Percentiles rank a stretch among this genome's conserved stretches.
phyloP scores from a whole-genome alignment of 2,113 vertebrate species.

The Oryctolagus cuniculus region DNA sequence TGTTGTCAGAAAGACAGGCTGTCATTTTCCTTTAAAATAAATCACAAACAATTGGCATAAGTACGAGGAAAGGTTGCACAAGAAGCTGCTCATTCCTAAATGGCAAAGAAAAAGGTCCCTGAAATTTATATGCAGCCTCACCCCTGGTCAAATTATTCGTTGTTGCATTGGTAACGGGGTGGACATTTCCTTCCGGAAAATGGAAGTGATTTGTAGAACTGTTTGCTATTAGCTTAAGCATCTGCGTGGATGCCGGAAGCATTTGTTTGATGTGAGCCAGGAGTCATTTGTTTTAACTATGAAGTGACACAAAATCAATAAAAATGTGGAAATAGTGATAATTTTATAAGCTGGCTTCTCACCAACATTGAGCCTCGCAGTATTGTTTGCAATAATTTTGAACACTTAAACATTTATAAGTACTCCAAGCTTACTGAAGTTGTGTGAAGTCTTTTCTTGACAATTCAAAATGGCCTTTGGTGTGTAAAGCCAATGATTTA shows the following conservation, averaged over 20 bases:
- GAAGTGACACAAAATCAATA: conserved; percentile 63
- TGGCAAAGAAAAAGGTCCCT: background rate
- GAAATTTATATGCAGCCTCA: background rate
- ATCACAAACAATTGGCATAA: conserved; percentile 42
- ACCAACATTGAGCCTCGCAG: background rate
- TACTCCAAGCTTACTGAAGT: conserved; percentile 38
- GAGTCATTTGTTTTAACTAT: conserved; percentile 56
- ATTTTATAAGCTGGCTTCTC: conserved; percentile 63
- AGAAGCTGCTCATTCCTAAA: background rate
- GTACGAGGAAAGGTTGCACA: background rate
- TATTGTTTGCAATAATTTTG: conserved; percentile 1
- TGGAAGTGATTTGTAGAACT: conserved; percentile 49
- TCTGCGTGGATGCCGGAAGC: background rate
- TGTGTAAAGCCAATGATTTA: conserved; percentile 69
- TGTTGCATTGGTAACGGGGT: background rate
- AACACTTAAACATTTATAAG: conserved; percentile 7
- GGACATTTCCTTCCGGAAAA: conserved; percentile 57
- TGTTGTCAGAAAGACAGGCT: conserved; percentile 44
- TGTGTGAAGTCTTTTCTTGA: conserved; percentile 29
- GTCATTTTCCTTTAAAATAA: conserved; percentile 63
- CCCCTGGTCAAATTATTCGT: background rate
- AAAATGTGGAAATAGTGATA: conserved; percentile 53
- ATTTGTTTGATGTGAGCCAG: conserved; percentile 57
- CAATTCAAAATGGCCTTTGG: conserved; percentile 28
- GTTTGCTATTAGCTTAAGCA: conserved; percentile 47